Percentiles rank a stretch among this genome's conserved stretches.
These are phyloP conservation scores for Biston betularia DNA, from an alignment of 2,888 invertebrate genomes.

Conservation along the genomic window DNA sequence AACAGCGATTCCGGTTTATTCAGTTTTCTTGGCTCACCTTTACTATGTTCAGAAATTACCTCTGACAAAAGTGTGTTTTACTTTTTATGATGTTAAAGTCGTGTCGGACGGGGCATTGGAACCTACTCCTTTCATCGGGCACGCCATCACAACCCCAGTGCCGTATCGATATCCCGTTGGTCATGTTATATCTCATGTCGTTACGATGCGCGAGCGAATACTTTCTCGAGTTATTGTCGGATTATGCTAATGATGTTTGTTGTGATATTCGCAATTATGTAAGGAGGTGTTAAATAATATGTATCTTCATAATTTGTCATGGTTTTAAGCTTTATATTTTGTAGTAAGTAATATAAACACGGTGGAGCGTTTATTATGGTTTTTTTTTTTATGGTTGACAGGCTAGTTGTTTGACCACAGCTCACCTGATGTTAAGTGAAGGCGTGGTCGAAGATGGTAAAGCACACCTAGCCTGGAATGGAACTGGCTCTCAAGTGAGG, in stretches of 20 bases:
- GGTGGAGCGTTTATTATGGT: too few species aligned
- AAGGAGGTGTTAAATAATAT: slow-evolving; percentile 9
- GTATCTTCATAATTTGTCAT: neutral
- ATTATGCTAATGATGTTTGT: slow-evolving; percentile 16
- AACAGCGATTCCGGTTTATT: too few species aligned
- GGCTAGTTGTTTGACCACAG: too few species aligned
- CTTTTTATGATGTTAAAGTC: neutral
- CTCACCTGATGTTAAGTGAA: too few species aligned
- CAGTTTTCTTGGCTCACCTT: too few species aligned
- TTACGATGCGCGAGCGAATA: neutral
- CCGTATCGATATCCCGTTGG: slow-evolving; percentile 13
- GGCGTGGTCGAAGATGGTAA: too few species aligned
- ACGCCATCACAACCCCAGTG: slow-evolving; percentile 2
- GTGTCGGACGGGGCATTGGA: neutral
- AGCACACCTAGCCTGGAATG: too few species aligned
- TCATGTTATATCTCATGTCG: neutral
- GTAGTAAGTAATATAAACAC: too few species aligned
- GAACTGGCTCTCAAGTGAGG: too few species aligned
- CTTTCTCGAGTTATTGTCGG: slow-evolving; percentile 17
- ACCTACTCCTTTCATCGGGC: neutral
- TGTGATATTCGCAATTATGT: slow-evolving; percentile 11
- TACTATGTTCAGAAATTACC: too few species aligned
- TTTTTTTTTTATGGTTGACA: too few species aligned
- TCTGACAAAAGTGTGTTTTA: too few species aligned
- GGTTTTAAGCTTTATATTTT: neutral